Base-by-base conservation (phyloP, 2,888 invertebrate genomes). In the Azorinus chamasolen region DNA sequence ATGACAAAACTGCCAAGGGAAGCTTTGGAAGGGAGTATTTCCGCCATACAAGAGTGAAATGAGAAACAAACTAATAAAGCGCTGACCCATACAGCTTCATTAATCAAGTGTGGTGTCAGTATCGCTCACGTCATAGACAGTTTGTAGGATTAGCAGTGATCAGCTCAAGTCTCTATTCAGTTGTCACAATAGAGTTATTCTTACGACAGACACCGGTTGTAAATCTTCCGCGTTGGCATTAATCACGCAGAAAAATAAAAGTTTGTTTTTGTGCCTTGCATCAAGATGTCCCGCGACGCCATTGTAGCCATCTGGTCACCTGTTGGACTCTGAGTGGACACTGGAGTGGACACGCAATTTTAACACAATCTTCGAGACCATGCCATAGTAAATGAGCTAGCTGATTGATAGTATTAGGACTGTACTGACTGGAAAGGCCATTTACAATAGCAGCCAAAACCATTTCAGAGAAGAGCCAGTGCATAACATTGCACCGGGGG, bases 261-360 rank as follows among this genome's bases (percentile, higher is more conserved):
- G 58, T 51, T 51, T 45, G 45, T 27, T 62, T 50, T 50, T 18
- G 10, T 50, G 32, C 5, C 32, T 32, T 32, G 10, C 10, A 32
- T 32, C 32, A 32, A 32, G 32, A 32, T 32, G 32, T 32, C 32
- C 32, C 32, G 32, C 32, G 32, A 48, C 18, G 46, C 32, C 55
- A 55, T 46, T 54, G 24, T 45, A 25, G n/a, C 58, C 68, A 68
- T 68, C 68, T 68, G 68, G 68, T 68, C 68, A 59, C 20, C 51
- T 48, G 68, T 51, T 50, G 50, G n/a, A 50, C 22, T 12, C 18
- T 18, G 24, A 50, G 50, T n/a, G 50, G 50, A 20, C n/a, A n/a
- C 22, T 50, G 5, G 20, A n/a, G 50, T 20, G 22, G 50, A 50
- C 50, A 24, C n/a, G 32, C 32, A 32, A 32, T 32, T 32, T 32